Base-by-base conservation (phyloP, 2,888 invertebrate genomes). In the Blomia tropicalis region DNA sequence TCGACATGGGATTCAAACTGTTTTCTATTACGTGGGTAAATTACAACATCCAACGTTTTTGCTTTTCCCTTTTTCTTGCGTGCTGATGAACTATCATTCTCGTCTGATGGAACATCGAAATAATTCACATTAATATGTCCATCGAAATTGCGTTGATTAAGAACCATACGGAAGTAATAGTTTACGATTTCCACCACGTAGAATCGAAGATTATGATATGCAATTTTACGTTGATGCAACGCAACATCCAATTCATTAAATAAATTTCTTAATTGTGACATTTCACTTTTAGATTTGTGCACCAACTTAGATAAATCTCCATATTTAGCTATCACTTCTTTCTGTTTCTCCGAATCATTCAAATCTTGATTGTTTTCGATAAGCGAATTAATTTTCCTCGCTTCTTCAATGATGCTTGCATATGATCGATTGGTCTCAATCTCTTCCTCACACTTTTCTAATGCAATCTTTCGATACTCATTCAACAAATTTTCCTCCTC, bases 21-120 rank as follows among this genome's bases (percentile, higher is more conserved):
- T n/a, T 47, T 27, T 27, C n/a, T 47, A 27, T 14, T 22, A 17
- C 62, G 62, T 1, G 66, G 63, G 66, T 67, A 70, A 69, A 74
- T 73, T 58, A 67, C 65, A 64, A 75, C 70, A n/a, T 72, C 70
- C 25, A 75, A 67, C 3, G 68, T 68, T 65, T 72, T 71, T 43
- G 41, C 64, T 41, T 65, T 65, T 27, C 65, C 60, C 4, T 14
- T 3, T 36, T 56, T 27, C 11, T 11, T 11, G 17, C 29, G 11
- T 14, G 2, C 29, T 2, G 17, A 14, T 11, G 36, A 19, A 14
- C 11, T 14, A 14, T 56, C 56, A 22, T 11, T 11, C 11, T 56
- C 29, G 11, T 27, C 29, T 2, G 17, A 14, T 11, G 36, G 11
- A 14, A 14, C 11, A 14, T 56, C 56, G 23, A 29, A 2, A 36